Evolutionary conservation across 1,140 invertebrate genomes (phyloP).

Genomic region (Trachymyrmex septentrionalis): DNA sequence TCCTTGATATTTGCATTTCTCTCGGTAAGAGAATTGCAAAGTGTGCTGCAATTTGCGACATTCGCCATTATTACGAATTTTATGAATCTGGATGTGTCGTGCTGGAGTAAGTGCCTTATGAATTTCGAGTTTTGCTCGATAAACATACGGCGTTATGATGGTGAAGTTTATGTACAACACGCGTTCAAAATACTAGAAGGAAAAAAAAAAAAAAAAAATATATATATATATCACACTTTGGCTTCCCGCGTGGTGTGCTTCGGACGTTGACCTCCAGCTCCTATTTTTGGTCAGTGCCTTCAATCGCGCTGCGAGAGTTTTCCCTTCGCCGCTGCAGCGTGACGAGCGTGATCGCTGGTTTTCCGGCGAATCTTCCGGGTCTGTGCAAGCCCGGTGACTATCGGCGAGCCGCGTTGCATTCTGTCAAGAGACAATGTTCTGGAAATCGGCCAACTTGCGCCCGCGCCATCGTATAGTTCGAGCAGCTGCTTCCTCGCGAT

Average conservation of each 20-base stretch:
- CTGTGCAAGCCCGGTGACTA: background rate
- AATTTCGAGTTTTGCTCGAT: constrained; percentile 42
- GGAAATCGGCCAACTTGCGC: constrained; percentile 70
- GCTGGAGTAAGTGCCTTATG: background rate
- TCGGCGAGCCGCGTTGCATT: constrained; percentile 32
- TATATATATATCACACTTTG: constrained; percentile 17
- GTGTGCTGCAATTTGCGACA: constrained; percentile 16
- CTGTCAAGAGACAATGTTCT: constrained; percentile 73
- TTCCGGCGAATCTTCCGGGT: constrained; percentile 35
- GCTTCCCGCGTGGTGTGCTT: background rate
- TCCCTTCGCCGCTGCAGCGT: background rate
- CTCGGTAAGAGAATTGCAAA: background rate
- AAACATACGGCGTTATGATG: background rate
- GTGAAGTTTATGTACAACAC: constrained; percentile 6
- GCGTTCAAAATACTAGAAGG: constrained; percentile 40
- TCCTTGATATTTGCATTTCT: constrained; percentile 27
- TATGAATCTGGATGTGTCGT: constrained; percentile 9
- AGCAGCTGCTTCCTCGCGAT: constrained; percentile 32
- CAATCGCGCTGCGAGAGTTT: constrained; percentile 12
- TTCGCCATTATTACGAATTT: constrained; percentile 30
- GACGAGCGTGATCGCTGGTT: background rate
- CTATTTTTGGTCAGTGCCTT: constrained; percentile 50
- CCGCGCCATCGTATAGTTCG: constrained; percentile 20
- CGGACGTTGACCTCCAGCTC: constrained; percentile 35
- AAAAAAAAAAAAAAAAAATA: constrained; percentile 45